These are phyloP conservation scores for Sylvilagus bachmani DNA, from an alignment of 2,113 vertebrate genomes.

Conservation along the genomic window DNA sequence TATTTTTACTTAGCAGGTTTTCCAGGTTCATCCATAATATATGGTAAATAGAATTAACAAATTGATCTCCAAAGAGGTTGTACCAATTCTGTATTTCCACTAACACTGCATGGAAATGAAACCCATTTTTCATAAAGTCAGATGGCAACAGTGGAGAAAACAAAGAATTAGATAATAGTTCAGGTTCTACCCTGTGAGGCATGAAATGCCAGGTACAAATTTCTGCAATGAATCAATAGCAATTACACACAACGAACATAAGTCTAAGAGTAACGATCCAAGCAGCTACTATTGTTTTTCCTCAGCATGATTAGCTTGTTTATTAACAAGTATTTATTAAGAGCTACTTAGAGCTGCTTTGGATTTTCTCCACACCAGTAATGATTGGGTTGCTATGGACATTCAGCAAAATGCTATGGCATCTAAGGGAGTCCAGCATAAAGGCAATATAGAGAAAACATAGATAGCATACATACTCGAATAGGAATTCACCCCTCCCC, in stretches of 20 bases:
- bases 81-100: slow-evolving; percentile 10
- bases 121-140: slow-evolving; percentile 1
- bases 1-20: not conserved
- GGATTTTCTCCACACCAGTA: not conserved
- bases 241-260: slow-evolving; percentile 2
- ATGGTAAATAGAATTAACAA: slow-evolving; percentile 40
- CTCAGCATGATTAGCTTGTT: not conserved
- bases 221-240: not conserved
- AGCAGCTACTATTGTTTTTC: slow-evolving; percentile 17
- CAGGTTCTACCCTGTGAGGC: not conserved
- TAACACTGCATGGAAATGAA: slow-evolving; percentile 26
- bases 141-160: not conserved
- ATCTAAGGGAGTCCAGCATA: not conserved
- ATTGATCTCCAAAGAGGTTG: not conserved
- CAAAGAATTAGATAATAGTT: not conserved
- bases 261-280: not conserved
- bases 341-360: not conserved
- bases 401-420: not conserved
- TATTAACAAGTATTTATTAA: slow-evolving; percentile 25
- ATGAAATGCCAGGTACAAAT: not conserved
- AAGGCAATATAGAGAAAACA: not conserved
- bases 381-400: not conserved
- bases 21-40: not conserved
- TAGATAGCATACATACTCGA: not conserved
- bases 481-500: not conserved